Conservation (phyloP, 2,888 invertebrate genomes). For the Parasteatoda lunata region DNA sequence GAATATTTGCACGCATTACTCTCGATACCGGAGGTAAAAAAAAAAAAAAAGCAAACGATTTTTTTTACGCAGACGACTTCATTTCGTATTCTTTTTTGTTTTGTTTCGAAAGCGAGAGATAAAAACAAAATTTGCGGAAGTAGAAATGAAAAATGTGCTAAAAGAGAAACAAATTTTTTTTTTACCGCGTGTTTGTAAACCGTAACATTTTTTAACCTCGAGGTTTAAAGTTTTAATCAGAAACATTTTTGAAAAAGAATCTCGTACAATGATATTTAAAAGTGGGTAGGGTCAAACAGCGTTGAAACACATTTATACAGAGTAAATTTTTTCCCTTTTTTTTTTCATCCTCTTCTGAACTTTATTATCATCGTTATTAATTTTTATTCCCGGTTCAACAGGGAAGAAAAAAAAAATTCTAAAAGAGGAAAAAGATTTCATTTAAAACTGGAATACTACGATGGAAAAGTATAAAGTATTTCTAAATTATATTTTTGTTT, state of each 20-base stretch:
- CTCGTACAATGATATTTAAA: constrained; percentile 35
- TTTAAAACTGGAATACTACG: constrained; percentile 10
- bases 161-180: constrained; percentile 24
- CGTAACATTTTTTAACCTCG: constrained; percentile 12
- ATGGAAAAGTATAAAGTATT: not conserved
- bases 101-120: constrained; percentile 11
- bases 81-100: not conserved
- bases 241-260: constrained; percentile 47
- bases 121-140: constrained; percentile 30
- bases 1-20: not conserved
- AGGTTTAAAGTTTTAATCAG: constrained; percentile 44
- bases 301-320: constrained; percentile 14
- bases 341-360: constrained; percentile 13
- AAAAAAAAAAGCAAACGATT: no score
- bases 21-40: no score
- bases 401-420: constrained; percentile 4
- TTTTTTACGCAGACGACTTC: no score
- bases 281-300: constrained; percentile 40
- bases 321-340: constrained; percentile 14
- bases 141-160: constrained; percentile 24
- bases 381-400: constrained; percentile 55
- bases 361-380: constrained; percentile 21
- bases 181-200: not conserved
- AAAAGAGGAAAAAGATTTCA: constrained; percentile 53
- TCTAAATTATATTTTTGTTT: constrained; percentile 19